phyloP scores from a whole-genome alignment of 2,888 invertebrate species.

The Druceiella hillmani region DNA sequence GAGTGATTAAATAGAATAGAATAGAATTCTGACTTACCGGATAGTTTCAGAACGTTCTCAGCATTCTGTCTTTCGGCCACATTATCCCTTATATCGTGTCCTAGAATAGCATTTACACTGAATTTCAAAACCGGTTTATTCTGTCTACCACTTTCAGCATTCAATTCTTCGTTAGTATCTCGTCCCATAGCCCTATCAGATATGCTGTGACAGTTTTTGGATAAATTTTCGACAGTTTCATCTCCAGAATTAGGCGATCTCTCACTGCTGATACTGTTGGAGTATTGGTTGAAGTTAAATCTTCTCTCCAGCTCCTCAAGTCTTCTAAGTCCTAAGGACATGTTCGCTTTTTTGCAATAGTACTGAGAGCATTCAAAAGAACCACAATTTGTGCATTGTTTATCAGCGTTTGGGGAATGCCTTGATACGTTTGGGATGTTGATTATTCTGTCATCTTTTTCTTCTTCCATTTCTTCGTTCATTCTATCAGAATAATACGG shows the following conservation, averaged over 20 bases:
- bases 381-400: slow-evolving; percentile 52
- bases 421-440: too few species aligned
- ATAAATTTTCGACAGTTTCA: slow-evolving; percentile 28
- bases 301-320: slow-evolving; percentile 44
- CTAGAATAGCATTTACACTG: slow-evolving; percentile 88
- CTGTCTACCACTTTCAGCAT: slow-evolving; percentile 30
- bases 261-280: slow-evolving; percentile 27
- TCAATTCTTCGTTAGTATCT: slow-evolving; percentile 24
- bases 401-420: too few species aligned
- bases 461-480: too few species aligned
- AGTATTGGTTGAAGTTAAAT: slow-evolving; percentile 37
- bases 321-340: slow-evolving; percentile 32
- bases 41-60: too few species aligned
- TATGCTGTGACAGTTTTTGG: too few species aligned
- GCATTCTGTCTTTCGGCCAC: too few species aligned
- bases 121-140: slow-evolving; percentile 81
- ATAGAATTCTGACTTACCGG: too few species aligned
- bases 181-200: slow-evolving; percentile 40
- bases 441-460: too few species aligned
- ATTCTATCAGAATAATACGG: too few species aligned
- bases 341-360: slow-evolving; percentile 38
- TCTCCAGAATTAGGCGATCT: slow-evolving; percentile 37
- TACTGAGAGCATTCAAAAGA: slow-evolving; percentile 51
- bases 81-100: slow-evolving; percentile 55
- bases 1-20: too few species aligned